Evolutionary conservation across 2,797 vertebrate species (phyloP).

Genomic region (Micromesistius poutassou): DNA sequence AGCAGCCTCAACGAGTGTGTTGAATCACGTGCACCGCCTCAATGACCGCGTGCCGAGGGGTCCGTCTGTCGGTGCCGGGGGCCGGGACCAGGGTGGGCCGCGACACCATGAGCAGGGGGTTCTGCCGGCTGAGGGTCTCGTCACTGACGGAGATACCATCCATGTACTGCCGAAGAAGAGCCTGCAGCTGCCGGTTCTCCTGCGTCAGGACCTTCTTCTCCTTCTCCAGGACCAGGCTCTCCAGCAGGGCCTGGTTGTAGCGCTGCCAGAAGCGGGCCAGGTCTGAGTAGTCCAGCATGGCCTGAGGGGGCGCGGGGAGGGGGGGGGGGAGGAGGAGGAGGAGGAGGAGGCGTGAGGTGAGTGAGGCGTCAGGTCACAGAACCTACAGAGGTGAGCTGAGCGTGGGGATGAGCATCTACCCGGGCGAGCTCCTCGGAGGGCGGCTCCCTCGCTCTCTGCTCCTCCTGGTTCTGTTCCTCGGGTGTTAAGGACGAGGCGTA

Average conservation of each 20-base stretch:
- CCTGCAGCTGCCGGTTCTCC: constrained; percentile 66
- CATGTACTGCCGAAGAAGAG: constrained; percentile 74
- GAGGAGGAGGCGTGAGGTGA: not conserved
- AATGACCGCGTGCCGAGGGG: constrained; percentile 37
- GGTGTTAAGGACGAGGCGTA: constrained; percentile 64
- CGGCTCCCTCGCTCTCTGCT: constrained; percentile 35
- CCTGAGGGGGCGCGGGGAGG: constrained; percentile 45
- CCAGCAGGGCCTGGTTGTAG: constrained; percentile 80
- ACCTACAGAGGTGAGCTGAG: not conserved
- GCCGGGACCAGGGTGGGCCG: constrained; percentile 14
- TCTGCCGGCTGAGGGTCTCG: constrained; percentile 60
- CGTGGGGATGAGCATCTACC: constrained; percentile 53
- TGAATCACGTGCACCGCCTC: constrained; percentile 60
- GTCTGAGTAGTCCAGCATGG: constrained; percentile 62
- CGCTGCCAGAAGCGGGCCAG: constrained; percentile 81
- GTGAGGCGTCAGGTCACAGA: not conserved
- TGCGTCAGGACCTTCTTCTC: constrained; percentile 49
- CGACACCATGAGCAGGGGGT: constrained; percentile 59
- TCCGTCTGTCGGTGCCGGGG: constrained; percentile 9
- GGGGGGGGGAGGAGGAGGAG: not conserved
- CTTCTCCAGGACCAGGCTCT: constrained; percentile 68
- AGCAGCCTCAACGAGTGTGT: constrained; percentile 31
- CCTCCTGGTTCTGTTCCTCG: constrained; percentile 55
- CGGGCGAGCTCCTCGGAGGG: constrained; percentile 59
- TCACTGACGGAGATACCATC: constrained; percentile 64